These are phyloP conservation scores for Tragelaphus scriptus DNA, from an alignment of 2,113 vertebrate species.

Conservation along the genomic window DNA sequence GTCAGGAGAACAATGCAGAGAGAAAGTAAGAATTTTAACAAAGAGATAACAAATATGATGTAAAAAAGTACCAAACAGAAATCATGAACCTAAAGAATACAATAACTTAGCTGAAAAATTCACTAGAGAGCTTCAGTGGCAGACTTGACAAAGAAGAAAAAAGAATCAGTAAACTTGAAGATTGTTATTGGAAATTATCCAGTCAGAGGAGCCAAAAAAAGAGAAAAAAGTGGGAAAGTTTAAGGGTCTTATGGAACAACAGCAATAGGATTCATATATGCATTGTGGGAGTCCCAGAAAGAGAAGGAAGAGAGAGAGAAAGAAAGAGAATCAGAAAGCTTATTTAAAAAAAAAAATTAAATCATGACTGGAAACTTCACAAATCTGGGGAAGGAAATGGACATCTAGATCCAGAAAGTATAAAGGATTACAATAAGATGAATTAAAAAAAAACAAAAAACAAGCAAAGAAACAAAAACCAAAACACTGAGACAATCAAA, in stretches of 20 bases:
- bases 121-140: not conserved
- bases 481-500: not conserved
- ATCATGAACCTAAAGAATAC: not conserved
- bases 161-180: not conserved
- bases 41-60: not conserved
- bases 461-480: not conserved
- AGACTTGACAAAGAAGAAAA: not conserved
- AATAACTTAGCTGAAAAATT: not conserved
- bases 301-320: not conserved
- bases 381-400: not conserved
- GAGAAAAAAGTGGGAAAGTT: not conserved
- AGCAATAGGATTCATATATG: not conserved
- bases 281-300: not conserved
- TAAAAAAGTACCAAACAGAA: not conserved
- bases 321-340: not conserved
- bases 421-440: not conserved
- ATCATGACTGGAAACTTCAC: not conserved
- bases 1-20: not conserved
- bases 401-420: not conserved
- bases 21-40: not conserved
- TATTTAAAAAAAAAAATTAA: not conserved
- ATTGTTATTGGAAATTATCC: not conserved
- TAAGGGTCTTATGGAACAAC: too few species aligned
- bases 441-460: not conserved
- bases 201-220: not conserved